phyloP scores from a whole-genome alignment of 1,140 invertebrate species.

The Drosophila tropicalis region DNA sequence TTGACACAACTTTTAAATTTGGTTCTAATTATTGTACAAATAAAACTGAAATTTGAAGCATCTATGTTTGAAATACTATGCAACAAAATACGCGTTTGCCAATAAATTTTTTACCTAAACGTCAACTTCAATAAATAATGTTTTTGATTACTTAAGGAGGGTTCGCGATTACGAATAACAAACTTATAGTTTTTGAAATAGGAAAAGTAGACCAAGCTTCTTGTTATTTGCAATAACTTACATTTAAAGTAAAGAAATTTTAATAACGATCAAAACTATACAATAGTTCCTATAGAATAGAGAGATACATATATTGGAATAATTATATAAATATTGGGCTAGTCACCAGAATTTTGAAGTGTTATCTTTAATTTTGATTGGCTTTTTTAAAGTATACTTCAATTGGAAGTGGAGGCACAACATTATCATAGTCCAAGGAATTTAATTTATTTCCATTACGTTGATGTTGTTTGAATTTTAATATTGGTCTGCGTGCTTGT shows the following conservation, averaged over 20 bases:
- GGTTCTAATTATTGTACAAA: slow-evolving; percentile 61
- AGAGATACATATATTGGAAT: slow-evolving; percentile 6
- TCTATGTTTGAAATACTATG: slow-evolving; percentile 63
- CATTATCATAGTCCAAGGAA: slow-evolving; percentile 38
- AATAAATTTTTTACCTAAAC: slow-evolving; percentile 66
- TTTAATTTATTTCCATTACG: slow-evolving; percentile 35
- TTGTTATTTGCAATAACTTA: too few species aligned
- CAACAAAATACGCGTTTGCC: slow-evolving; percentile 62
- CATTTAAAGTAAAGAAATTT: background rate
- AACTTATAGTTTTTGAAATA: background rate
- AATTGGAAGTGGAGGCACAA: slow-evolving; percentile 46
- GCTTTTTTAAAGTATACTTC: slow-evolving; percentile 57
- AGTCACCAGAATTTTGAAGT: background rate
- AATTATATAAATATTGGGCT: background rate
- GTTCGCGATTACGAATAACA: background rate
- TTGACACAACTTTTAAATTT: slow-evolving; percentile 63
- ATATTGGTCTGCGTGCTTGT: slow-evolving; percentile 24
- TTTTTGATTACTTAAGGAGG: background rate
- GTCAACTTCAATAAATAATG: slow-evolving; percentile 41
- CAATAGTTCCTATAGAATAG: background rate
- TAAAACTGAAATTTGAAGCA: slow-evolving; percentile 62
- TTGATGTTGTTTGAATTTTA: slow-evolving; percentile 34
- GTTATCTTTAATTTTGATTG: slow-evolving; percentile 36
- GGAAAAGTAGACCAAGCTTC: background rate
- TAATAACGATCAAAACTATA: slow-evolving; percentile 5